Evolutionary conservation across 2,888 invertebrate species (phyloP), one percentile per base, ranked within the genome.

Genomic region (Philopedon plagiatum): DNA sequence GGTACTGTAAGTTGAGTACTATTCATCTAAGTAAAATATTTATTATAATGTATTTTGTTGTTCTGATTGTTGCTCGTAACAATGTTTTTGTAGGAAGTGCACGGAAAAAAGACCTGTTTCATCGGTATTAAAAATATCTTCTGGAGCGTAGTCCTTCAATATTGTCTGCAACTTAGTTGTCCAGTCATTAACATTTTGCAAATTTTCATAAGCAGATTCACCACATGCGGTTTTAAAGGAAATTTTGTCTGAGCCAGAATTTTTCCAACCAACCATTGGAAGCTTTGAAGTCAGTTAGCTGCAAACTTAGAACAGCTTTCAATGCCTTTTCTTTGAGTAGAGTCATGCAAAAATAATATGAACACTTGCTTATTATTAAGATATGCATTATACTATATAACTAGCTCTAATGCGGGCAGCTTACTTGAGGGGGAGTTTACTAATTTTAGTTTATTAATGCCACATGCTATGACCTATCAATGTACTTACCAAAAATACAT

Each of bases 121-220:
- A 34, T 34, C 11, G 34, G 34, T 9, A 34, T 5, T 34, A 34
- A 34, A 34, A 34, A 34, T 34, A 11, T 34, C 34, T 11, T 11
- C 9, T 34, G 11, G 8, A 11, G 5, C 9, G 34, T 11, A 34
- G 34, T 34, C 34, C 11, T 34, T 5, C 34, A 34, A 34, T 34
- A 34, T 34, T 34, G 34, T 34, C 11, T 46, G 26, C 26, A 46
- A 46, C 9, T 46, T 46, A 13, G 15, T 11, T 13, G 5, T 46
- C 49, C 49, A 46, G 9, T 46, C 49, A 8, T 46, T 2, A 46
- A 46, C 49, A 46, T 46, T 46, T 46, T 46, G 1, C 49, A 46
- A 13, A 2, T 46, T 23, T 13, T 9, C 15, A 13, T 46, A n/a
- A n/a, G 7, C 49, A 46, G 49, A 46, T 46, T 46, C 49, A 46